A percentile compares a stretch with the other conserved stretches of the same genome.
phyloP scores from a whole-genome alignment of 2,888 invertebrate species.

The Ophioninae sp. region DNA sequence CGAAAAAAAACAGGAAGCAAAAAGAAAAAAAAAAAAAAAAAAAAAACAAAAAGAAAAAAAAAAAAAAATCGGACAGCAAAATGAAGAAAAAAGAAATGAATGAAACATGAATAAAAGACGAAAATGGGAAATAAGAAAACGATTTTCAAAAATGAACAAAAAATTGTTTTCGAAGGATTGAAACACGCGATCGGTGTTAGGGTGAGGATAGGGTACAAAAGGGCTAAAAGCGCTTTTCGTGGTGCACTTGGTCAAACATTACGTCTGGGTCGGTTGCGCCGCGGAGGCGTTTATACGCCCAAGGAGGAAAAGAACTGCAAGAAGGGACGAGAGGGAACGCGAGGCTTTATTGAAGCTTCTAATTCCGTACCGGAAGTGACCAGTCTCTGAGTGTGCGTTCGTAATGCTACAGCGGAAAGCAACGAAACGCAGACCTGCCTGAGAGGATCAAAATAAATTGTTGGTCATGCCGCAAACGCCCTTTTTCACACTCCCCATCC shows the following conservation, averaged over 20 bases:
- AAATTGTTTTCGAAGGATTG: not conserved
- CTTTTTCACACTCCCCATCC: not conserved
- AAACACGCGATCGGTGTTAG: not conserved
- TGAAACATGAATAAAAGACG: not conserved
- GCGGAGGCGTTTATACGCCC: slow-evolving; percentile 31
- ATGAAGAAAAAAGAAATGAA: slow-evolving; percentile 13
- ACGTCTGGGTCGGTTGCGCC: slow-evolving; percentile 7
- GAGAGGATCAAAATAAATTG: slow-evolving; percentile 70
- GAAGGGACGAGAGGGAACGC: slow-evolving; percentile 13
- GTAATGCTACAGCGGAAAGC: slow-evolving; percentile 64
- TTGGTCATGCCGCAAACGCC: slow-evolving; percentile 48
- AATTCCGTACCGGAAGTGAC: slow-evolving; percentile 78
- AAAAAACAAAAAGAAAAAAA: too few relatives aligned
- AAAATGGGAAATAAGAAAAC: too few relatives aligned
- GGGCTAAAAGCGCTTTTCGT: slow-evolving; percentile 23
- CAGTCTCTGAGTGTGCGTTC: slow-evolving; percentile 48
- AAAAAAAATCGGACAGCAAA: too few relatives aligned
- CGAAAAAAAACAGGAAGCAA: not conserved
- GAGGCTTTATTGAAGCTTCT: slow-evolving; percentile 76
- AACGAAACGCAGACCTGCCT: slow-evolving; percentile 73
- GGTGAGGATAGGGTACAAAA: slow-evolving; percentile 15
- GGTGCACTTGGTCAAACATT: slow-evolving; percentile 60
- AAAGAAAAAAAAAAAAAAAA: not conserved
- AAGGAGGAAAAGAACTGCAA: slow-evolving; percentile 20
- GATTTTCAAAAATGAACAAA: slow-evolving; percentile 2